Evolutionary conservation across 2,797 vertebrate species (phyloP).

Genomic region (Meriones psammophilus): DNA sequence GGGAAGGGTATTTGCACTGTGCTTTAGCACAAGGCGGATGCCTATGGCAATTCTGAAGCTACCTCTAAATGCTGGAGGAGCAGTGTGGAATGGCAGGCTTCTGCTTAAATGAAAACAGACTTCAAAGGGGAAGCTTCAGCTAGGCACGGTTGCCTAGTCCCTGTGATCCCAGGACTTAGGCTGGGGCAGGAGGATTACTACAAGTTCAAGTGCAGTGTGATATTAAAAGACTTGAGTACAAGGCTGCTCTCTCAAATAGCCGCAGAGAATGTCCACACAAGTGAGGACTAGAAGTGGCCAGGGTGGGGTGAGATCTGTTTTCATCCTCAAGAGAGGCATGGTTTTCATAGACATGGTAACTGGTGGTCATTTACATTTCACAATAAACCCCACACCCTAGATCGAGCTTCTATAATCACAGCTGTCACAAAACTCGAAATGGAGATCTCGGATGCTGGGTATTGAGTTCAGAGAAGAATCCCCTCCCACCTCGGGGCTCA

Average conservation of each 20-base stretch:
- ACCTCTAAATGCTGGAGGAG: not conserved
- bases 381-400: not conserved
- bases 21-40: not conserved
- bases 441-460: not conserved
- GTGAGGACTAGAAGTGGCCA: not conserved
- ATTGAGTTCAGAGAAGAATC: not conserved
- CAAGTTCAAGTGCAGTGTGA: not conserved
- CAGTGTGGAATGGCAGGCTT: not conserved
- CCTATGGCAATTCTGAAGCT: not conserved
- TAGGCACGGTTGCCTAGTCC: not conserved
- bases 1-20: not conserved
- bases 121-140: not conserved
- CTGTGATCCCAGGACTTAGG: not conserved
- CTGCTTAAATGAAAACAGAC: not conserved
- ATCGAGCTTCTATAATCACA: not conserved
- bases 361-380: not conserved
- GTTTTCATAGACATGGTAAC: constrained; percentile 19
- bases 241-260: not conserved
- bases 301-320: not conserved
- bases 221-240: not conserved
- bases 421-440: not conserved
- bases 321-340: not conserved
- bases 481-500: not conserved
- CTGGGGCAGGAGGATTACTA: not conserved
- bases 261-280: not conserved